Percentiles rank a stretch among this genome's conserved stretches.
Conservation (phyloP, 2,113 vertebrate species). For the Peromyscus californicus region DNA sequence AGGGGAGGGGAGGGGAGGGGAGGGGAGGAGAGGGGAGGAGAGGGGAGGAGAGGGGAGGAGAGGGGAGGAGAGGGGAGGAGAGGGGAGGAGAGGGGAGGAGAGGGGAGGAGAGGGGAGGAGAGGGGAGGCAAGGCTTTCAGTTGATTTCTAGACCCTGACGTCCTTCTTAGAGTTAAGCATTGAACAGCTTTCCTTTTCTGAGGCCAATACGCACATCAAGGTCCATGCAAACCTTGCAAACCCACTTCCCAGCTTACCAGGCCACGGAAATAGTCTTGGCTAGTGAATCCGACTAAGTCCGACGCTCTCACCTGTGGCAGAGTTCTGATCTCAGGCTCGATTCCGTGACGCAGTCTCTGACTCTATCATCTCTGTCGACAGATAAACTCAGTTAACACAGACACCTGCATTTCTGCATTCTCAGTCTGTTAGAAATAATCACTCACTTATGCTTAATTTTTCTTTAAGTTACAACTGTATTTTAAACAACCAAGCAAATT, state of each 20-base stretch:
- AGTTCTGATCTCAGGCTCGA: constrained; percentile 68
- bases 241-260: background rate
- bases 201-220: background rate
- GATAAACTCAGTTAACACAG: constrained; percentile 54
- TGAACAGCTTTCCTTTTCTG: constrained; percentile 6
- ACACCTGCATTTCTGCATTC: constrained; percentile 51
- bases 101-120: too few relatives aligned
- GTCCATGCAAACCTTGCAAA: constrained; percentile 22
- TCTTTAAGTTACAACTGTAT: background rate
- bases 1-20: too few relatives aligned
- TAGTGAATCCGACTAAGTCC: constrained; percentile 25
- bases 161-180: background rate
- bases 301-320: constrained; percentile 73
- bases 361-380: constrained; percentile 68
- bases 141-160: constrained; percentile 44
- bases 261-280: background rate
- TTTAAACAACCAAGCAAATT: constrained; percentile 37
- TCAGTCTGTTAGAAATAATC: constrained; percentile 44
- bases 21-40: background rate
- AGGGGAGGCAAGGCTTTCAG: background rate
- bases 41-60: background rate
- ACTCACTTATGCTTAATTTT: constrained; percentile 1
- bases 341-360: constrained; percentile 69
- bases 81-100: too few relatives aligned
- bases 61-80: background rate